Evolutionary conservation across 2,888 invertebrate genomes (phyloP), one percentile per base, ranked within the genome.

Genomic region (Lamellibrachia satsuma): DNA sequence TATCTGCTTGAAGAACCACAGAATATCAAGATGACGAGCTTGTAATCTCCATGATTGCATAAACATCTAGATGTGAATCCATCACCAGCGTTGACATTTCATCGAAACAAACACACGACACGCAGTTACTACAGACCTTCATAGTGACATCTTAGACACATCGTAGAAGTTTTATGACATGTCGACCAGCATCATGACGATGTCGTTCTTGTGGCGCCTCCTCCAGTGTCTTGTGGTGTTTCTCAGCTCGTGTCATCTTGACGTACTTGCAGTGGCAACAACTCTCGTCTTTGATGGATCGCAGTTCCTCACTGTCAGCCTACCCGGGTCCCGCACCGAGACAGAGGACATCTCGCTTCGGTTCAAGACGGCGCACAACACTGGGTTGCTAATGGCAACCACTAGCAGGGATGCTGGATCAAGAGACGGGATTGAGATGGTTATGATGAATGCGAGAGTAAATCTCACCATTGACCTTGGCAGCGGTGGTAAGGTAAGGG

Each of bases 321-420:
- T 97, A 94, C 95, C 98, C 93, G 97, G 97, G n/a, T 98, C 98
- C 93, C 97, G 90, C 3, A 93, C 98, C 0, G 98, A 99, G 96
- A 98, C 98, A 0, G 99, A 99, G 96, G 98, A 99, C 96, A 97
- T 99, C 93, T 97, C 98, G 90, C 97, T 99, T 92, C 97, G 99
- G 92, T 99, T 99, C 97, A 97, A 98, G 94, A 99, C 99, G 3
- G 97, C 97, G 52, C 97, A 98, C 93, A 98, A 98, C 0, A 97
- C 98, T 51, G 97, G 96, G 60, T 94, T 96, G 52, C 95, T 96
- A 39, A 97, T 99, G 94, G 97, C 98, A 94, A 98, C 98, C 3
- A 98, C 98, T 92, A 98, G 98, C 0, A 97, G 99, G 6, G 98
- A 98, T 7, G 98, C 98, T 1, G 98, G 98, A 22, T 75, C 75